Base-by-base conservation (phyloP, 2,797 vertebrate species). In the Lacerta agilis region DNA sequence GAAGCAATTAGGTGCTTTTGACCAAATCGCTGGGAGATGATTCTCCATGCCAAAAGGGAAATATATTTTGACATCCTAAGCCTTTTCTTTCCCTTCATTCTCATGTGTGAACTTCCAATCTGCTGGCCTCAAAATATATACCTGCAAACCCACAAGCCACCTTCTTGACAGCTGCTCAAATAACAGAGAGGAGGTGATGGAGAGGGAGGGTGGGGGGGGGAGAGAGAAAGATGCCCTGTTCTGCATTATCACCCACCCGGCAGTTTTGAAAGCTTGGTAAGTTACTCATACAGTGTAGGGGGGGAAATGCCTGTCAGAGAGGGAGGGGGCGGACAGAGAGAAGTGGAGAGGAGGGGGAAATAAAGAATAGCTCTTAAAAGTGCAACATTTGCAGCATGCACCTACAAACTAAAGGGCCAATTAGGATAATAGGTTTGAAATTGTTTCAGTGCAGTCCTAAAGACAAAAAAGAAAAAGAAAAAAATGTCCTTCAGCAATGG, bases 391-490 rank as follows among this genome's bases (percentile, higher is more conserved):
- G 88, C 93, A 91, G 86, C 84, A 83, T 71, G 80, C 0, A 0
- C 49, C 49, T 11, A 25, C 89, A 92, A 93, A 97, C 92, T 85
- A 95, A 94, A 95, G 71, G 88, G 76, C 89, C 90, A 96, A 96
- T 96, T 97, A 95, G 91, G 94, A 93, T 96, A 96, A 96, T 96
- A 94, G 92, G 88, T 94, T 95, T 96, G 95, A 96, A 95, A 96
- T 92, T 1, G 94, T 95, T 95, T 92, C 93, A 94, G 91, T 86
- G 93, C 89, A 86, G 49, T 95, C 90, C 94, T 94, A 96, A 96
- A 96, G 94, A 97, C 95, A 96, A 96, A 96, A 49, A 23, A 1
- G 0, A 7, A 94, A 95, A 96, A 96, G 95, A 94, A n/a, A 96
- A 96, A 95, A 94, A n/a, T 94, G 93, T 95, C 87, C 94, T 95